These are phyloP conservation scores for Acleris sparsana DNA, from an alignment of 2,888 invertebrate species.

Conservation along the genomic window DNA sequence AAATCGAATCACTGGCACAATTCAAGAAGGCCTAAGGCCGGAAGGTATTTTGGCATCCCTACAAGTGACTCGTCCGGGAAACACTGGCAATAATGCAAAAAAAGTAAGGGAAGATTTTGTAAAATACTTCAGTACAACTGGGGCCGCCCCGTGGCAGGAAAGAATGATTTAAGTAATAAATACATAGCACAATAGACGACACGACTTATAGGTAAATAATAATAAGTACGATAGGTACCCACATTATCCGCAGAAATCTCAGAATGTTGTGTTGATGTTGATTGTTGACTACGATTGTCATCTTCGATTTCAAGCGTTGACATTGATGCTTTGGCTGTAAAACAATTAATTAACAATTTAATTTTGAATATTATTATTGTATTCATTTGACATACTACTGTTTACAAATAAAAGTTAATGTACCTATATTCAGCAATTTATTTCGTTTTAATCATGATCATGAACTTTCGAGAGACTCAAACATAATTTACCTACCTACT, in stretches of 20 bases:
- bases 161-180: slow-evolving; percentile 19
- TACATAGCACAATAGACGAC: slow-evolving; percentile 5
- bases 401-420: slow-evolving; percentile 13
- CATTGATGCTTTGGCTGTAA: slow-evolving; percentile 19
- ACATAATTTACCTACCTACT: slow-evolving; percentile 3
- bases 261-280: slow-evolving; percentile 5
- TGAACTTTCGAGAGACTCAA: slow-evolving; percentile 12
- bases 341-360: slow-evolving; percentile 8
- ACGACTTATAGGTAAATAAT: slow-evolving; percentile 3
- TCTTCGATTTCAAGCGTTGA: slow-evolving; percentile 17
- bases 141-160: slow-evolving; percentile 27
- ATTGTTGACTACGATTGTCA: slow-evolving; percentile 4
- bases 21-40: slow-evolving; percentile 20
- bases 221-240: slow-evolving; percentile 9
- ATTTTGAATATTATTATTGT: neutral
- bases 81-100: slow-evolving; percentile 28
- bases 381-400: slow-evolving; percentile 16
- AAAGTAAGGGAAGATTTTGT: slow-evolving; percentile 30
- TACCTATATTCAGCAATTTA: slow-evolving; percentile 14
- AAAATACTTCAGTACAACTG: slow-evolving; percentile 28
- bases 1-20: slow-evolving; percentile 19
- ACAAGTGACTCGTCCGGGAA: slow-evolving; percentile 13
- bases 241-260: slow-evolving; percentile 12
- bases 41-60: slow-evolving; percentile 19
- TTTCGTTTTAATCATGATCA: slow-evolving; percentile 13